Conservation (phyloP, 2,888 invertebrate genomes). For the Drosophila peninsularis region DNA sequence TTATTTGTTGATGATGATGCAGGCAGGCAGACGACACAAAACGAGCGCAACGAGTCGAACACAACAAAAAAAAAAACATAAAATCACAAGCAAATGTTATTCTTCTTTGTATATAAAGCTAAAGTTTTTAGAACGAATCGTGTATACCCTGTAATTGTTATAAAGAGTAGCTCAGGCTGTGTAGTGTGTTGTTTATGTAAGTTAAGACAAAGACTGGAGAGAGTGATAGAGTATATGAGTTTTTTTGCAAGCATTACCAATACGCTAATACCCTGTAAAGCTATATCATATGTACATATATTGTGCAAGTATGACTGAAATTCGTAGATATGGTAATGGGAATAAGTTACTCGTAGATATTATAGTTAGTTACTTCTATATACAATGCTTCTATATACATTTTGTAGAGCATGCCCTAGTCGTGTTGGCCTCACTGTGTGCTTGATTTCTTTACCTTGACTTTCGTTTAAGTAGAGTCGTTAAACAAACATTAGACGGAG, state of each 20-base stretch:
- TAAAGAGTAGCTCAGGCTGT: conserved; percentile 3
- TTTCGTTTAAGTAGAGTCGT: conserved; percentile 70
- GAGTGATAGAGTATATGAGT: not conserved
- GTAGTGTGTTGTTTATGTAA: not conserved
- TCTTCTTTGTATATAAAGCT: not conserved
- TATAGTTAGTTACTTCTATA: not conserved
- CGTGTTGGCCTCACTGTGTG: conserved; percentile 9
- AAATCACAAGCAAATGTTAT: conserved; percentile 78
- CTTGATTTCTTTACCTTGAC: conserved; percentile 36
- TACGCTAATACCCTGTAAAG: not conserved
- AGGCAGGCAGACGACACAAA: conserved; percentile 70
- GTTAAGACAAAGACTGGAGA: not conserved
- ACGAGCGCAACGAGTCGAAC: conserved; percentile 68
- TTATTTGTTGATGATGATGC: conserved; percentile 49
- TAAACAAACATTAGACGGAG: conserved; percentile 76
- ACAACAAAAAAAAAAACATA: conserved; percentile 53
- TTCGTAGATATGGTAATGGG: not conserved
- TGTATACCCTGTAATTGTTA: conserved; percentile 37
- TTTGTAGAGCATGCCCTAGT: conserved; percentile 32
- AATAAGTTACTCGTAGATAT: not conserved
- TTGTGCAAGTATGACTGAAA: not conserved
- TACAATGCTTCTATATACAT: not conserved
- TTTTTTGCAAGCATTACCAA: not conserved
- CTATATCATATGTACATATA: not conserved
- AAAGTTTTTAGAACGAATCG: not conserved